These are phyloP conservation scores for Hydropsyche tenuis DNA, from an alignment of 1,140 invertebrate species.

Conservation along the genomic window DNA sequence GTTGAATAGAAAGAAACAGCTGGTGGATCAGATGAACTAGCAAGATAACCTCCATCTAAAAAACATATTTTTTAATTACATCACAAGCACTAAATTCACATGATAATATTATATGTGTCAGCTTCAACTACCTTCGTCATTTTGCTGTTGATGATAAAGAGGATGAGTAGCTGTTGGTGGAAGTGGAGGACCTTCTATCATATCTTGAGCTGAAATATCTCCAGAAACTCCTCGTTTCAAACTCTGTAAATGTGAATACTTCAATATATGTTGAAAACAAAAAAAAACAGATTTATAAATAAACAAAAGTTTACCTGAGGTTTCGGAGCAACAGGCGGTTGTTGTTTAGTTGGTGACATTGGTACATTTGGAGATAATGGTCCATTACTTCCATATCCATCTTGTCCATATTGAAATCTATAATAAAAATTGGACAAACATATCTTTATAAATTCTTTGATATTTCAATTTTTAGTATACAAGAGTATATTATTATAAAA, in stretches of 20 bases:
- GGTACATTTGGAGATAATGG: constrained; percentile 55
- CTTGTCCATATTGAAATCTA: constrained; percentile 45
- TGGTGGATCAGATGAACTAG: constrained; percentile 78
- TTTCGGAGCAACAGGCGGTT: constrained; percentile 63
- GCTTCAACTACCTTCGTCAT: constrained; percentile 55
- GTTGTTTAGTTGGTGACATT: constrained; percentile 61
- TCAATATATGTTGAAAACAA: neutral
- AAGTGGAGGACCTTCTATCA: constrained; percentile 70
- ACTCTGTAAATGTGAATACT: constrained; percentile 1
- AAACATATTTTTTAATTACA: constrained; percentile 6
- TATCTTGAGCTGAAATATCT: constrained; percentile 48
- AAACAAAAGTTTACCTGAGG: constrained; percentile 54
- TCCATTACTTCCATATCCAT: constrained; percentile 41
- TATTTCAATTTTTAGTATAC: neutral
- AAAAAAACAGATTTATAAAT: too few relatives aligned
- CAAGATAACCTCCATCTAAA: constrained; percentile 59
- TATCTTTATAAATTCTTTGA: neutral
- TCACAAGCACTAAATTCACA: too few relatives aligned
- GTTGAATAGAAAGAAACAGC: constrained; percentile 74
- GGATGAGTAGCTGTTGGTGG: constrained; percentile 79
- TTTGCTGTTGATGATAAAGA: constrained; percentile 58
- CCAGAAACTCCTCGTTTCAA: constrained; percentile 42
- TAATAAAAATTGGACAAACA: constrained; percentile 29
- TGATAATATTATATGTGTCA: constrained; percentile 10
- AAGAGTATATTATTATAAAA: neutral